Base-by-base conservation (phyloP, 2,113 vertebrate species). In the Prunella fulvescens region DNA sequence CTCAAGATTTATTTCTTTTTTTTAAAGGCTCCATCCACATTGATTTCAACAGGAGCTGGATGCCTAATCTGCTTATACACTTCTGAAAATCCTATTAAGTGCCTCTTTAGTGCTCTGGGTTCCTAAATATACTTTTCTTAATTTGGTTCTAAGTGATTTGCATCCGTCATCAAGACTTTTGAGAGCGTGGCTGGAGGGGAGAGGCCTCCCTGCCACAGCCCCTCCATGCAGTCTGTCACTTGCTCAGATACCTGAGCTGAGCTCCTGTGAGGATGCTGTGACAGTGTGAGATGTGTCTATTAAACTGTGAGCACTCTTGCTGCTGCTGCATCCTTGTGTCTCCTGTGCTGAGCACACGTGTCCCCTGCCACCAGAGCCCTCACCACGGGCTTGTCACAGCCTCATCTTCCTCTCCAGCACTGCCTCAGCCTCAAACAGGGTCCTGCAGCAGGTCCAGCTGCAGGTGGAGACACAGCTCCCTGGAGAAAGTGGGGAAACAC, bases 51-150 rank as follows among this genome's bases (percentile, higher is more conserved):
- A 77, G 92, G 64, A 92, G 24, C 86, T 93, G 56, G 64, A 69
- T 94, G 69, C 72, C 18, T 97, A 94, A 97, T 93, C 95, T 96
- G 51, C 94, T 96, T 97, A 95, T 40, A 71, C 79, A 81, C 76
- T 94, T 96, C 54, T 93, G 90, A 90, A 93, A 96, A 97, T 95
- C 95, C 93, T 96, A 96, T 96, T 96, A 96, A 93, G 95, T 93
- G 82, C 64, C 94, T 97, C 88, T 96, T 93, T 95, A 83, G 81
- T 94, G 91, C 82, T 96, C 80, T 94, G 93, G 93, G 94, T 95
- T 82, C 56, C 95, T 96, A 97, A 96, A 97, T 96, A 96, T 96
- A 95, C 82, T 86, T 83, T 85, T 83, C 94, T 92, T 95, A 94
- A 96, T 96, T 96, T 94, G 94, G 60, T 40, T 88, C 6, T 25